Base-by-base conservation (phyloP, 2,113 vertebrate species). In the Semnornis frantzii region DNA sequence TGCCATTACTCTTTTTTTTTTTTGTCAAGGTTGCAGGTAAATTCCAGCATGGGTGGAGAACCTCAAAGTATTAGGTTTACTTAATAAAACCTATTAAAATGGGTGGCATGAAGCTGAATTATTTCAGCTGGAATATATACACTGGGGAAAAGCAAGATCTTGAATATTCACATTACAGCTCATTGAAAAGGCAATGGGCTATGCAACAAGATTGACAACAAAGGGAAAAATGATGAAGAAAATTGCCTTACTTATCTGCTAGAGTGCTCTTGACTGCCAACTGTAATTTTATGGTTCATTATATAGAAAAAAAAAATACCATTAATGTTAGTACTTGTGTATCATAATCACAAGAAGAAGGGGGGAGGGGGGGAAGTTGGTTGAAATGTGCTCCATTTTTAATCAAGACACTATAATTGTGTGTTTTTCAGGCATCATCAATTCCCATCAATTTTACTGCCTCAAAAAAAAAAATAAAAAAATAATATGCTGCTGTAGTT, bases 201-300 rank as follows among this genome's bases (percentile, higher is more conserved):
- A 96, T 97, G 95, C 80, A 95, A 92, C 82, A 92, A 94, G 96
- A 96, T 91, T 97, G 97, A 97, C 97, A 98, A 97, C 97, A 97
- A 97, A 97, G 88, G 96, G 92, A 97, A 97, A 97, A 97, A 97
- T 91, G 93, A 94, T 89, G 96, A 96, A 84, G 97, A 96, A 98
- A 98, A 98, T 97, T 95, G 97, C 97, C 92, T 97, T 94, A 94
- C 97, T 98, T 97, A 97, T 96, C 96, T 97, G 94, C 97, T 96
- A 94, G 95, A 96, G 96, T 92, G 92, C 92, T 97, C 96, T 91
- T 96, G 95, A 96, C 95, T 97, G 96, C 96, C 87, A 92, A 95
- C 95, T 96, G 94, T 93, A 97, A 97, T 97, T 97, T 98, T 97
- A 96, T 44, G 93, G 96, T 96, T 97, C 97, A 97, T 97, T 97